These are phyloP conservation scores for Ormyrus labotus DNA, from an alignment of 2,888 invertebrate genomes.

Conservation along the genomic window DNA sequence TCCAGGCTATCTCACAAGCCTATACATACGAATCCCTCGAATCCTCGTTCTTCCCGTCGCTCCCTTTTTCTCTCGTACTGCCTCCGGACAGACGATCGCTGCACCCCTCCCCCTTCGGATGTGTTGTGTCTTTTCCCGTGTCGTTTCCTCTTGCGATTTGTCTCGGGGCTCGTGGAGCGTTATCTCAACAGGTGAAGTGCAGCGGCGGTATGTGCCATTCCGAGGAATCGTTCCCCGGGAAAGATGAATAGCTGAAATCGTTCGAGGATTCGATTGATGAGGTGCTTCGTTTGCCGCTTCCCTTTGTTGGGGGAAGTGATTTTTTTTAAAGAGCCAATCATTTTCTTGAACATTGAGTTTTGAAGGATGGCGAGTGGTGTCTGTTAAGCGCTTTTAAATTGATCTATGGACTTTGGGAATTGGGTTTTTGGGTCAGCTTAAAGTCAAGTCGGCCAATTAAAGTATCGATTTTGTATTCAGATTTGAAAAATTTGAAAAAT, in stretches of 20 bases:
- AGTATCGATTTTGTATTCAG: too few species aligned
- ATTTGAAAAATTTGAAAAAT: too few species aligned
- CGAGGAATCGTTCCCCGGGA: neutral
- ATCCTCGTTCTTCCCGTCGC: neutral
- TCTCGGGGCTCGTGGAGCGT: constrained; percentile 1
- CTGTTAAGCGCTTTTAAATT: too few species aligned
- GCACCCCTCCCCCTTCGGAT: neutral
- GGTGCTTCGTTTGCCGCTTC: neutral
- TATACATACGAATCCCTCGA: constrained; percentile 10
- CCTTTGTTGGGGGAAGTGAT: too few species aligned
- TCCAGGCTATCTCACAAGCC: neutral
- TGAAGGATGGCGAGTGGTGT: too few species aligned
- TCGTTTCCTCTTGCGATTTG: constrained; percentile 22
- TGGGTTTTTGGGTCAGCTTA: too few species aligned
- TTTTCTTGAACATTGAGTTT: too few species aligned
- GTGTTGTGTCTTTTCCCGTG: neutral
- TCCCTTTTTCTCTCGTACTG: neutral
- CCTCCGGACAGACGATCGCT: neutral
- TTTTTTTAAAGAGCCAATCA: too few species aligned
- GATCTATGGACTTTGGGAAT: too few species aligned
- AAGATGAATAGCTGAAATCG: neutral
- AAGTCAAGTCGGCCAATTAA: too few species aligned
- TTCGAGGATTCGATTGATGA: neutral
- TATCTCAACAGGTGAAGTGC: constrained; percentile 35
- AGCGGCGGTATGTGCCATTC: neutral